A percentile compares a stretch with the other conserved stretches of the same genome.
Conservation (phyloP, 2,797 vertebrate genomes). For the Chelidonichthys spinosus region DNA sequence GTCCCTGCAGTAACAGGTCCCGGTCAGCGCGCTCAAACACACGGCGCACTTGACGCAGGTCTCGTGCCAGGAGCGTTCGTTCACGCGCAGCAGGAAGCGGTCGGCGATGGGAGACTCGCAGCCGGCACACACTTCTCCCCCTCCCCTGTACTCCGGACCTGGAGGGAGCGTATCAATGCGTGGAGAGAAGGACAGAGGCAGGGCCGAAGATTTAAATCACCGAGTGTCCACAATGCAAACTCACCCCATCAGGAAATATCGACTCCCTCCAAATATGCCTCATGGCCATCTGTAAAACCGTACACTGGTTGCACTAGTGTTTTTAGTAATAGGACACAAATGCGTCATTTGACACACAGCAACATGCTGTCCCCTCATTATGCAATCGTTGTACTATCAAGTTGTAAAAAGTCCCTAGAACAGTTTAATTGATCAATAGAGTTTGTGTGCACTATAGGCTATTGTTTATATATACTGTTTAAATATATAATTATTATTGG, state of each 20-base stretch:
- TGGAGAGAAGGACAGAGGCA: neutral
- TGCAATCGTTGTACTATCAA: neutral
- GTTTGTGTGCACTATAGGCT: neutral
- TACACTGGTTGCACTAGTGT: neutral
- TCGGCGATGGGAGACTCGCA: slow-evolving; percentile 90
- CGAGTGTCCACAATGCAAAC: neutral
- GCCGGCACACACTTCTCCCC: slow-evolving; percentile 89
- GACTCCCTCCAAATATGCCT: neutral
- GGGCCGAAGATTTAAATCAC: slow-evolving; percentile 9
- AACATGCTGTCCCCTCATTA: no score
- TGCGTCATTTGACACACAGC: neutral
- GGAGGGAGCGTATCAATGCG: slow-evolving; percentile 22
- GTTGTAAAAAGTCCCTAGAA: neutral
- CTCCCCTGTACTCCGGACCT: slow-evolving; percentile 85
- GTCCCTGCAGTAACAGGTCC: slow-evolving; percentile 91
- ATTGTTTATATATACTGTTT: neutral
- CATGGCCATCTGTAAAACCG: neutral
- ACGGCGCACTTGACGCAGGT: slow-evolving; percentile 90
- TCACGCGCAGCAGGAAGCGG: slow-evolving; percentile 91
- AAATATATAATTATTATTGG: neutral
- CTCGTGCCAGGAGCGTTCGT: slow-evolving; percentile 93
- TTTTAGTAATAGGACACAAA: neutral
- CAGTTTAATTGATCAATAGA: neutral
- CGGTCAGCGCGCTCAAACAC: slow-evolving; percentile 88
- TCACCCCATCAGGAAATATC: neutral